Conservation (phyloP, 2,888 invertebrate species). For the Dysmachus trigonus region DNA sequence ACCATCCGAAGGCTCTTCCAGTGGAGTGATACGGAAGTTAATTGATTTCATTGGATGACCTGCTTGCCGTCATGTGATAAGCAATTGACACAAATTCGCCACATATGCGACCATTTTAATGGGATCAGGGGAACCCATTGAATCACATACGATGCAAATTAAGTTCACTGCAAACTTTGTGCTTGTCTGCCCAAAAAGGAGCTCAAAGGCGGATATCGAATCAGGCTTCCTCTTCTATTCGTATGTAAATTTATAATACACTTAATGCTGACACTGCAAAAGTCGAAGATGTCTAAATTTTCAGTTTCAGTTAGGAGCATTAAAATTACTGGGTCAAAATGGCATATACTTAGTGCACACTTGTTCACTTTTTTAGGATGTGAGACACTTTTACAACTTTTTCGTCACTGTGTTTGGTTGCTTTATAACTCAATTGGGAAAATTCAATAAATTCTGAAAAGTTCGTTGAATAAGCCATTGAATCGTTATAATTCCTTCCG, state of each 20-base stretch:
- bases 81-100: constrained; percentile 11
- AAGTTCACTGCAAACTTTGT: neutral
- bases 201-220: neutral
- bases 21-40: neutral
- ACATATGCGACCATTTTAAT: neutral
- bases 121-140: neutral
- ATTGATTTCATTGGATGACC: constrained; percentile 25
- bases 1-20: neutral
- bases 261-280: neutral
- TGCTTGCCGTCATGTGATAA: constrained; percentile 23
- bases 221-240: neutral
- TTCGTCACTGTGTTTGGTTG: neutral
- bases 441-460: neutral
- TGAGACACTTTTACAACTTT: neutral
- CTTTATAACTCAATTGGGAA: neutral
- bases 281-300: neutral
- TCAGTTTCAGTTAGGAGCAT: neutral
- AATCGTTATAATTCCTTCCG: neutral
- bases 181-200: neutral
- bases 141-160: neutral
- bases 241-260: constrained; percentile 3
- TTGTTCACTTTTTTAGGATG: neutral
- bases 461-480: neutral
- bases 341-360: neutral
- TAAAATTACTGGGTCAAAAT: neutral